A percentile compares a stretch with the other conserved stretches of the same genome.
These are phyloP conservation scores for Eugnorisma glareosa DNA, from an alignment of 2,888 invertebrate species.

Conservation along the genomic window DNA sequence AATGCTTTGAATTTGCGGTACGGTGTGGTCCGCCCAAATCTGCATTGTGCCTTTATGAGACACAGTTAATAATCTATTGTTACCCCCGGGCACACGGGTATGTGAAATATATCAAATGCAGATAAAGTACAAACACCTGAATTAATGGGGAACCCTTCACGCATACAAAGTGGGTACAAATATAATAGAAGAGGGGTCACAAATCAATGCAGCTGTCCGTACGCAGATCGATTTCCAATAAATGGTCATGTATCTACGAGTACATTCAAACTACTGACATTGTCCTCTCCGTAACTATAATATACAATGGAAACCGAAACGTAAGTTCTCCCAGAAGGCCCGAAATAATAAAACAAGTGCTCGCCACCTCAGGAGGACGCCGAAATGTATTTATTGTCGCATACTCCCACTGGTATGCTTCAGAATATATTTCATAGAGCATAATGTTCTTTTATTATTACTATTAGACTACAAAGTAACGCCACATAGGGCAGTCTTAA, in stretches of 20 bases:
- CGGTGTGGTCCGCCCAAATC: not conserved
- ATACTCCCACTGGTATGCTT: conserved; percentile 17
- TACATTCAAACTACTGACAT: conserved; percentile 25
- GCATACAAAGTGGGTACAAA: conserved; percentile 29
- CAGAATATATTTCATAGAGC: conserved; percentile 32
- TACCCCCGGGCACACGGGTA: not conserved
- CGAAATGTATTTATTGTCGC: conserved; percentile 49
- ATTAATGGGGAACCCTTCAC: conserved; percentile 8
- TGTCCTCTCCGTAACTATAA: conserved; percentile 3
- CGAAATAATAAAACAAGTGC: conserved; percentile 53
- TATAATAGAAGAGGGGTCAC: conserved; percentile 2
- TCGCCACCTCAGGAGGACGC: conserved; percentile 43
- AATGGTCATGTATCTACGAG: conserved; percentile 11
- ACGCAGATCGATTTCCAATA: conserved; percentile 23
- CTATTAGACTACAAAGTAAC: not conserved
- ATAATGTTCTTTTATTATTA: conserved; percentile 30
- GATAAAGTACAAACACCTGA: conserved; percentile 17
- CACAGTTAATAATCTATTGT: conserved; percentile 7
- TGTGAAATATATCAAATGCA: conserved; percentile 15
- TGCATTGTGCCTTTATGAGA: not conserved
- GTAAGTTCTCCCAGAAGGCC: conserved; percentile 19
- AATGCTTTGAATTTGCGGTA: too few relatives aligned
- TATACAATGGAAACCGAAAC: conserved; percentile 31
- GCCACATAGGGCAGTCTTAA: not conserved
- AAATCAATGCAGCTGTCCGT: conserved; percentile 18